Base-by-base conservation (phyloP, 2,113 vertebrate species). In the Saccopteryx leptura region DNA sequence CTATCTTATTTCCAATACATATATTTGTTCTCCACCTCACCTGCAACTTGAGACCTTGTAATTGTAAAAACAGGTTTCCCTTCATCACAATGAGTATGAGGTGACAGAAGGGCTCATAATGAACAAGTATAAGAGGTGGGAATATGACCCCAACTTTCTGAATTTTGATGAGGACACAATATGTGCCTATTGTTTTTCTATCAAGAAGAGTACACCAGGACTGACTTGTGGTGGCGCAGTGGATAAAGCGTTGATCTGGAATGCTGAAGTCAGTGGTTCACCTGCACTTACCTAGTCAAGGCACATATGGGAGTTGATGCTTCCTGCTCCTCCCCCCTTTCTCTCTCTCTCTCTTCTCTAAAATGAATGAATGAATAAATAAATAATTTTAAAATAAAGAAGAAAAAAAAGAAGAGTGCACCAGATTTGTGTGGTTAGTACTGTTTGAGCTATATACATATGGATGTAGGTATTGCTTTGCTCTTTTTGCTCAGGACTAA, bases 401-500 rank as follows among this genome's bases (percentile, higher is more conserved):
- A 39, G 39, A 39, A 39, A 39, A 39, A 39, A 39, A 52, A 79
- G 85, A 69, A 85, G 71, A 84, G 26, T 14, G 39, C 8, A 66
- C 5, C 4, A 15, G 17, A 46, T 58, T 63, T 8, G 6, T 24
- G 24, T 26, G 48, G 18, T 6, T 6, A 23, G 8, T 6, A 24
- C 13, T 39, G 0, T 52, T 68, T 9, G 6, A 88, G 24, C 15
- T 72, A 60, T 13, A 33, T 3, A 39, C 39, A 8, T 28, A 21
- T 9, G 10, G 13, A 10, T 18, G 5, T 8, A 54, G 7, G 4
- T 58, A 39, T 69, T 50, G 21, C 31, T 95, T 93, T 74, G n/a
- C 4, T 90, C 5, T 76, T 96, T 95, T 48, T 31, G 75, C 86
- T 48, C 56, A 72, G 19, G 61, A 46, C 21, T 91, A 18, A 86